phyloP scores from a whole-genome alignment of 2,113 vertebrate species.

The Origma solitaria region DNA sequence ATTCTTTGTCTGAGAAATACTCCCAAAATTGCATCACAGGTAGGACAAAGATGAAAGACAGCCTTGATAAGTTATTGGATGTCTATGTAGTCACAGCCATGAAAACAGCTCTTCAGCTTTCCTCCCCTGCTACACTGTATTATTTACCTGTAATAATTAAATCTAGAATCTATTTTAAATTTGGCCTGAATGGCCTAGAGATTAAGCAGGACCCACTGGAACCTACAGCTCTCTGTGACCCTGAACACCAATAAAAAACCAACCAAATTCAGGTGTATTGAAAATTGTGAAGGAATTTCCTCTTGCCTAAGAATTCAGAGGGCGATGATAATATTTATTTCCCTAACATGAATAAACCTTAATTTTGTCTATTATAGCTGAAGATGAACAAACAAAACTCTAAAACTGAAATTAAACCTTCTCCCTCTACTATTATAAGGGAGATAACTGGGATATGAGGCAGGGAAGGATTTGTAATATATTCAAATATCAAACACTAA shows the following conservation, averaged over 20 bases:
- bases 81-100: not conserved
- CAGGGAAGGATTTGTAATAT: not conserved
- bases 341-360: not conserved
- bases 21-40: not conserved
- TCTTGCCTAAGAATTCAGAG: not conserved
- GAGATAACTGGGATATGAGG: not conserved
- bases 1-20: not conserved
- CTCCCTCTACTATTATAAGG: not conserved
- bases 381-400: not conserved
- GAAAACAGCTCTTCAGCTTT: not conserved
- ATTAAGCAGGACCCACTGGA: not conserved
- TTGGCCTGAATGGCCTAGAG: not conserved
- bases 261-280: not conserved
- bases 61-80: not conserved
- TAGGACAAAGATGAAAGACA: not conserved
- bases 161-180: not conserved
- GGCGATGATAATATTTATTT: not conserved
- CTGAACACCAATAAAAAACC: not conserved
- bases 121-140: not conserved
- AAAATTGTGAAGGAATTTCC: not conserved
- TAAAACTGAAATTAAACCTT: not conserved
- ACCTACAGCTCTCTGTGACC: not conserved
- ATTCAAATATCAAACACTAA: not conserved
- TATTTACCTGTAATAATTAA: not conserved
- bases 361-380: not conserved